Evolutionary conservation across 2,113 vertebrate species (phyloP).

Genomic region (Chitala chitala): DNA sequence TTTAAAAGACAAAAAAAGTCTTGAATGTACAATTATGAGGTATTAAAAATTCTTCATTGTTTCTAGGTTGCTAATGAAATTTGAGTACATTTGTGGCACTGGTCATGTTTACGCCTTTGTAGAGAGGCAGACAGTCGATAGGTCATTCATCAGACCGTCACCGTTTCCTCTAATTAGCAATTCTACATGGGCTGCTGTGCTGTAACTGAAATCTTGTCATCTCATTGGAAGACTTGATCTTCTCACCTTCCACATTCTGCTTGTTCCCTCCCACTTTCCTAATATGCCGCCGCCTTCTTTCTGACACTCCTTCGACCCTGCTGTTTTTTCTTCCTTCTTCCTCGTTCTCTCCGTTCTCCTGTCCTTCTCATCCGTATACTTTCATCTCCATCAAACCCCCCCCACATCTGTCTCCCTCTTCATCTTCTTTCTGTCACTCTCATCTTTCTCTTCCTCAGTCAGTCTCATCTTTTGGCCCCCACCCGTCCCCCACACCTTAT

Average conservation of each 20-base stretch:
- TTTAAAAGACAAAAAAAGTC: too few species aligned
- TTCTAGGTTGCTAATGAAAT: too few species aligned
- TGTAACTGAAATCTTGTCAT: too few species aligned
- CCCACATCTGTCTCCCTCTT: conserved; percentile 42
- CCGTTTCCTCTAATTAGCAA: too few species aligned
- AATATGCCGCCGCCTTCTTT: not conserved
- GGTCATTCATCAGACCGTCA: too few species aligned
- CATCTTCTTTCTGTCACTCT: conserved; percentile 35
- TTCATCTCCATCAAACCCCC: conserved; percentile 37
- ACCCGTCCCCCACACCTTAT: conserved; percentile 24
- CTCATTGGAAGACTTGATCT: too few species aligned
- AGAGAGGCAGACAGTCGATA: too few species aligned
- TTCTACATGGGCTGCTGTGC: too few species aligned
- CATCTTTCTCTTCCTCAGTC: conserved; percentile 32
- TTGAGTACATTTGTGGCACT: too few species aligned
- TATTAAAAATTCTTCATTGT: too few species aligned
- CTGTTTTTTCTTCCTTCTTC: conserved; percentile 16
- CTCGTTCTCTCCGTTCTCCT: conserved; percentile 27
- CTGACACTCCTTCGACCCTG: conserved; percentile 1
- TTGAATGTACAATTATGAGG: too few species aligned
- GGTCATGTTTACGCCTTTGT: too few species aligned
- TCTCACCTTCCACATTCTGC: not conserved
- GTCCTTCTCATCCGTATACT: conserved; percentile 2
- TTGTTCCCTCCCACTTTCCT: not conserved
- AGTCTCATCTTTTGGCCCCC: conserved; percentile 41